Evolutionary conservation across 2,113 vertebrate species (phyloP).

Genomic region (Cathartes aura): DNA sequence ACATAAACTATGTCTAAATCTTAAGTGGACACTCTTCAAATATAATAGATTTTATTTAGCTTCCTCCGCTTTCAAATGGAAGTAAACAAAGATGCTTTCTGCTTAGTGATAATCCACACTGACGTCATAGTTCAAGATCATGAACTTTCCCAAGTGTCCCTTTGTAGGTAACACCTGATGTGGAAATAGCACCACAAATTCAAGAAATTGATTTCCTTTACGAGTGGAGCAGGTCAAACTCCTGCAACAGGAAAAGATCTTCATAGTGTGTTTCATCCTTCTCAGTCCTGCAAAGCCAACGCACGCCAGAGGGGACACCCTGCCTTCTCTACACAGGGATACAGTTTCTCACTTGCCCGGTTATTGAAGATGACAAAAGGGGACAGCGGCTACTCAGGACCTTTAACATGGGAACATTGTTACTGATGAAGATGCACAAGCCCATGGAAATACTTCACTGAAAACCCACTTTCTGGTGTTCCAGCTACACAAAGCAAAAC

Average conservation of each 20-base stretch:
- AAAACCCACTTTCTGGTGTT: not conserved
- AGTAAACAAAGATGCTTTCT: not conserved
- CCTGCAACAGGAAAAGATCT: not conserved
- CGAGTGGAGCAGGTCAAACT: not conserved
- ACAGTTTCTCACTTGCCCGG: not conserved
- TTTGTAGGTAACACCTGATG: not conserved
- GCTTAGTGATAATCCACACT: not conserved
- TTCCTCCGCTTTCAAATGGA: not conserved
- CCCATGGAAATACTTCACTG: not conserved
- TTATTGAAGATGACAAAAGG: not conserved
- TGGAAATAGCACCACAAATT: not conserved
- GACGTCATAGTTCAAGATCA: not conserved
- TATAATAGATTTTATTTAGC: not conserved
- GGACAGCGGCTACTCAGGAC: not conserved
- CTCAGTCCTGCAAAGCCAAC: not conserved
- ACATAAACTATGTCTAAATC: not conserved
- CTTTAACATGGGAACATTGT: not conserved
- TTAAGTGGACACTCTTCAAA: not conserved
- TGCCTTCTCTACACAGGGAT: accelerated
- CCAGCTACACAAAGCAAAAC: not conserved
- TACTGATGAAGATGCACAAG: not conserved
- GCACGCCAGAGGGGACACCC: not conserved
- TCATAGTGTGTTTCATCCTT: not conserved
- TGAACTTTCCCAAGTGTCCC: not conserved
- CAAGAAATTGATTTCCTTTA: not conserved